phyloP scores from a whole-genome alignment of 2,888 invertebrate genomes.

The Cyrtodaria siliqua region DNA sequence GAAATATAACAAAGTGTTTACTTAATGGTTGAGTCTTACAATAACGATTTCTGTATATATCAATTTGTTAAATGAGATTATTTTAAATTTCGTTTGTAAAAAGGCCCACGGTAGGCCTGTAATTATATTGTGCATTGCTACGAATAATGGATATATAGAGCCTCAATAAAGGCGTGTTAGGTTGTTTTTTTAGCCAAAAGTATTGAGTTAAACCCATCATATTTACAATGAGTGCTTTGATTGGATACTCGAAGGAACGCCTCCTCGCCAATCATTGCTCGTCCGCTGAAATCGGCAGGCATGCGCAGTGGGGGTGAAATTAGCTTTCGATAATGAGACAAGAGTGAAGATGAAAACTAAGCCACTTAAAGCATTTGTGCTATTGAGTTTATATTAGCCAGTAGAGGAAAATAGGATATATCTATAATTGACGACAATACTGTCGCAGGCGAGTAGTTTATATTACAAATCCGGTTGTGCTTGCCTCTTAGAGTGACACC shows the following conservation, averaged over 20 bases:
- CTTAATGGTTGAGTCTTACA: too few species aligned
- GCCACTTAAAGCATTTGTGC: conserved; percentile 14
- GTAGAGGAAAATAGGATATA: conserved; percentile 19
- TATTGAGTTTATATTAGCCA: conserved; percentile 13
- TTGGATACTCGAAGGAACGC: conserved; percentile 13
- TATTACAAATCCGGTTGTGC: conserved; percentile 20
- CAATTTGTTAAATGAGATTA: too few species aligned
- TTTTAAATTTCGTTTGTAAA: too few species aligned
- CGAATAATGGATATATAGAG: too few species aligned
- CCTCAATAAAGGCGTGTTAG: too few species aligned
- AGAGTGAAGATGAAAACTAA: conserved; percentile 8
- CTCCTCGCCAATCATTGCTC: conserved; percentile 13
- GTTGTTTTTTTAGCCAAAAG: too few species aligned
- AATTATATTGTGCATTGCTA: too few species aligned
- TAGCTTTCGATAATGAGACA: conserved; percentile 1
- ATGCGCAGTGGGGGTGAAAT: conserved; percentile 6
- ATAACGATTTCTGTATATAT: too few species aligned
- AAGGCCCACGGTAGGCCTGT: too few species aligned
- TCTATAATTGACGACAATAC: conserved; percentile 43
- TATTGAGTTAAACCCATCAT: too few species aligned
- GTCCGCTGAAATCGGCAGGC: neutral
- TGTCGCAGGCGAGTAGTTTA: conserved; percentile 24
- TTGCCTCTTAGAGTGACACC: neutral
- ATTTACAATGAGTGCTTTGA: neutral
- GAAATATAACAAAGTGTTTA: too few species aligned